A percentile compares a stretch with the other conserved stretches of the same genome.
These are phyloP conservation scores for Axinella damicornis DNA, from an alignment of 37 sponge, comb jelly and placozoan species.

Conservation along the genomic window DNA sequence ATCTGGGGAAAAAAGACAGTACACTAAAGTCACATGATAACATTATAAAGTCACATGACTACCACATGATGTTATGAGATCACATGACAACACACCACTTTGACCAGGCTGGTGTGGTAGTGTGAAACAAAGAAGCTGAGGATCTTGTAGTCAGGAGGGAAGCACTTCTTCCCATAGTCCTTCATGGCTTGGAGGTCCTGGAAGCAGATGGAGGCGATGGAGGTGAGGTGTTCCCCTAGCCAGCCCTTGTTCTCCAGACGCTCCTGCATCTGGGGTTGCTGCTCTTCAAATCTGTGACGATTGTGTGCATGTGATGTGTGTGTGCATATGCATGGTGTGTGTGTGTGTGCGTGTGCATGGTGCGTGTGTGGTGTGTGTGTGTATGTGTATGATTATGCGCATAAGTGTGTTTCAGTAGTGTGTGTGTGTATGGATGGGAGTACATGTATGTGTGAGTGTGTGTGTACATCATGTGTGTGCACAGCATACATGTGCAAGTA, in stretches of 20 bases:
- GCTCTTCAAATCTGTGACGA: conserved; percentile 42
- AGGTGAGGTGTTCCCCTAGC: conserved; percentile 50
- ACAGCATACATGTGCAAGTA: too few species aligned
- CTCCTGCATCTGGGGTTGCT: conserved; percentile 12
- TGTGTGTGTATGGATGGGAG: too few species aligned
- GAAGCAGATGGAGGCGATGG: conserved; percentile 46
- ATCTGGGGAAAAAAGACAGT: conserved; percentile 37
- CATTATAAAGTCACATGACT: neutral
- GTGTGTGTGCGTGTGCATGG: too few species aligned
- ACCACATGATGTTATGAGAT: neutral
- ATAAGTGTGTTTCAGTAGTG: too few species aligned
- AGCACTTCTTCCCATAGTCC: conserved; percentile 36
- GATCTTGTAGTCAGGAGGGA: conserved; percentile 78
- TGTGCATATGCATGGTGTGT: neutral
- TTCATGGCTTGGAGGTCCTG: conserved; percentile 46
- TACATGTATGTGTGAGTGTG: too few species aligned
- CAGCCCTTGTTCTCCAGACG: conserved; percentile 56
- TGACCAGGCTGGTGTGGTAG: conserved; percentile 69
- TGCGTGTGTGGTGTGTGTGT: too few species aligned
- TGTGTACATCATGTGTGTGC: too few species aligned
- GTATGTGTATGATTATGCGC: too few species aligned
- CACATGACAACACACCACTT: conserved; percentile 59
- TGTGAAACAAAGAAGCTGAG: conserved; percentile 64
- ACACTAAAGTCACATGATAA: neutral
- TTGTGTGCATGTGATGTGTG: neutral